Evolutionary conservation across 2,888 invertebrate genomes (phyloP).

Genomic region (Ochropleura plecta): DNA sequence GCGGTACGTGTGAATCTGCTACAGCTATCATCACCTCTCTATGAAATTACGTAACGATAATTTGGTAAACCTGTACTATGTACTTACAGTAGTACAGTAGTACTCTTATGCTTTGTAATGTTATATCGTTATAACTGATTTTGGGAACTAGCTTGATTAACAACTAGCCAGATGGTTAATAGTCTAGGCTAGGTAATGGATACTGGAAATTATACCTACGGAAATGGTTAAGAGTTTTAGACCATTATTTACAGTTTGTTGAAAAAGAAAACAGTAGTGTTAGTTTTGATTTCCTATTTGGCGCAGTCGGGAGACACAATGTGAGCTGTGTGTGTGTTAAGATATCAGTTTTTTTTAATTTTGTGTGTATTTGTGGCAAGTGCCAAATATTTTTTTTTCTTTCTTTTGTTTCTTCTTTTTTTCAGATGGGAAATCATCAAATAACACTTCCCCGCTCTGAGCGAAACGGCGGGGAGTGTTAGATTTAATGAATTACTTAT

Average conservation of each 20-base stretch:
- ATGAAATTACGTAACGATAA: constrained; percentile 50
- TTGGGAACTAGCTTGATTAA: background rate
- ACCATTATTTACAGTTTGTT: background rate
- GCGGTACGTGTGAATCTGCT: constrained; percentile 58
- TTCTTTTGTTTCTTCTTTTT: too few relatives aligned
- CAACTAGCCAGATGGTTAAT: background rate
- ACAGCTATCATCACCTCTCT: constrained; percentile 61
- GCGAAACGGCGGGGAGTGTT: too few relatives aligned
- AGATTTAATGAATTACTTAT: too few relatives aligned
- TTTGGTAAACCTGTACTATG: constrained; percentile 31
- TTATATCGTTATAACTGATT: constrained; percentile 30
- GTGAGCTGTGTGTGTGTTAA: too few relatives aligned
- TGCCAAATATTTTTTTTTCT: too few relatives aligned
- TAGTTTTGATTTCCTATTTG: too few relatives aligned
- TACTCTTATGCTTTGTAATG: constrained; percentile 33
- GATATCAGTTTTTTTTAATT: too few relatives aligned
- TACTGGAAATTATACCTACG: background rate
- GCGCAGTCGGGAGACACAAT: too few relatives aligned
- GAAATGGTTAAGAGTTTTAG: background rate
- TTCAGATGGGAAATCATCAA: too few relatives aligned
- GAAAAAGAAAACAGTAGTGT: too few relatives aligned
- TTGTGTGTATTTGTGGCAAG: too few relatives aligned
- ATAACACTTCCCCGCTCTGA: too few relatives aligned
- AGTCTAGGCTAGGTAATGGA: background rate
- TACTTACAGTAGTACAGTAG: constrained; percentile 25